phyloP scores from a whole-genome alignment of 1,140 invertebrate species.

The Calephelis virginiensis region DNA sequence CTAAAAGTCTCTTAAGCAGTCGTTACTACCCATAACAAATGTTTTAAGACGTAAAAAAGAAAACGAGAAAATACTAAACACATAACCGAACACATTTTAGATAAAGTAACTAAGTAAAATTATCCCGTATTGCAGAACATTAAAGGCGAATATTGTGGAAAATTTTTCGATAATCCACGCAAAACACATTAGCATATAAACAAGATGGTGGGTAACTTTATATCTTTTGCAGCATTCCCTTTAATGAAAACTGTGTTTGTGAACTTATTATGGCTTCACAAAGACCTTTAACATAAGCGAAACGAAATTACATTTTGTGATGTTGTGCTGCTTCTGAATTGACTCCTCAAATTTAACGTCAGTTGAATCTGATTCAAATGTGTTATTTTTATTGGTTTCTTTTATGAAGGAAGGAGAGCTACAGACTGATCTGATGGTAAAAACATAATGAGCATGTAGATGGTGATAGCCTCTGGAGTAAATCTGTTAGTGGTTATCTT shows the following conservation, averaged over 20 bases:
- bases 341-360: not conserved
- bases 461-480: too few relatives aligned
- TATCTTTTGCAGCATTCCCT: slow-evolving; percentile 35
- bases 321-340: slow-evolving; percentile 7
- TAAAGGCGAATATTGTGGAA: slow-evolving; percentile 6
- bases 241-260: slow-evolving; percentile 46
- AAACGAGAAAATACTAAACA: slow-evolving; percentile 17
- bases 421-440: too few relatives aligned
- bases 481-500: too few relatives aligned
- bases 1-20: not conserved
- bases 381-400: not conserved
- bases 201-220: slow-evolving; percentile 40
- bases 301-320: not conserved
- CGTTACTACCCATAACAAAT: slow-evolving; percentile 11
- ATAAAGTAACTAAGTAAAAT: not conserved
- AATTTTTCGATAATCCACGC: slow-evolving; percentile 26
- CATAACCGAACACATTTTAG: slow-evolving; percentile 14
- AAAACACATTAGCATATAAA: slow-evolving; percentile 56
- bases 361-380: not conserved
- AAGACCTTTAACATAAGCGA: slow-evolving; percentile 14
- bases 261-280: slow-evolving; percentile 43
- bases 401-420: too few relatives aligned
- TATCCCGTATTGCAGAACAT: not conserved
- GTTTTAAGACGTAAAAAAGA: slow-evolving; percentile 13
- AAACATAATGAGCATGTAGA: too few relatives aligned